Conservation (phyloP, 1,140 invertebrate genomes). For the Archivesica marissinica region DNA sequence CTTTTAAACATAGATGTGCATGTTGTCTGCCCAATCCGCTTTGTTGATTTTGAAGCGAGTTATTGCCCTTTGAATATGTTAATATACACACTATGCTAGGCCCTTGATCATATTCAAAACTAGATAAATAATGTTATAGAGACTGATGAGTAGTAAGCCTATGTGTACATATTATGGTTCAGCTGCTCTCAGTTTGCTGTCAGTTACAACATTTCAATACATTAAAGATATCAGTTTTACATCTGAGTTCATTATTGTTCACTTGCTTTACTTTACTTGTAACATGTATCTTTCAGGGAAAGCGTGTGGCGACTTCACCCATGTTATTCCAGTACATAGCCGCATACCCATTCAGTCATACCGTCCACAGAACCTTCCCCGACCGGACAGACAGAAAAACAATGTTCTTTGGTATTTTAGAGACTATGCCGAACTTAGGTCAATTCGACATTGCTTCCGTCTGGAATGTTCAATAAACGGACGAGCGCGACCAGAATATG, state of each 20-base stretch:
- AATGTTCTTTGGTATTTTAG: constrained; percentile 5
- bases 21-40: neutral
- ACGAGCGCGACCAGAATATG: neutral
- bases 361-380: constrained; percentile 22
- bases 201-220: too few relatives aligned
- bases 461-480: neutral
- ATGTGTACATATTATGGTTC: too few relatives aligned
- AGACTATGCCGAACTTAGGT: neutral
- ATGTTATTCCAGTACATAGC: neutral
- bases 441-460: neutral
- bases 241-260: too few relatives aligned
- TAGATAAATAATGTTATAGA: too few relatives aligned
- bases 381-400: constrained; percentile 1
- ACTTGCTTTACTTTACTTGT: neutral
- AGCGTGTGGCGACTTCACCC: neutral
- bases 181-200: too few relatives aligned
- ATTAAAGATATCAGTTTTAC: too few relatives aligned
- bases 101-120: too few relatives aligned
- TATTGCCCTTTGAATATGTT: neutral
- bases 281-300: neutral
- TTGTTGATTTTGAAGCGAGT: neutral
- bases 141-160: too few relatives aligned
- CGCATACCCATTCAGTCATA: neutral
- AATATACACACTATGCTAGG: too few relatives aligned
- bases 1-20: too few relatives aligned